A percentile compares a stretch with the other conserved stretches of the same genome.
Conservation (phyloP, 2,797 vertebrate genomes). For the Cirrhinus molitorella region DNA sequence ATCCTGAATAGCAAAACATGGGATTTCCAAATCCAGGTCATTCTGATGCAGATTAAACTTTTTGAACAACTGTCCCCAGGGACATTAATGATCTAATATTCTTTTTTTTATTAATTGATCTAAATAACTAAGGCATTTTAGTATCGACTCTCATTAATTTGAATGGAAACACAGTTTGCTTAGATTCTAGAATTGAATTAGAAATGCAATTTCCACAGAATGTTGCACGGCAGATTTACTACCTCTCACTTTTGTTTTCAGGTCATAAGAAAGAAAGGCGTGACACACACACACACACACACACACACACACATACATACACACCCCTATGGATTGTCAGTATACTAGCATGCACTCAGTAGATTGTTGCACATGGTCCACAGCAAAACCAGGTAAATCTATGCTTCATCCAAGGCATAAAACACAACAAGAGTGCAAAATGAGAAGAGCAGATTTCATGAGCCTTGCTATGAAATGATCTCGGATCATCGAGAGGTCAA, state of each 20-base stretch:
- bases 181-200: too few species aligned
- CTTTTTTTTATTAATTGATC: neutral
- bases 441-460: neutral
- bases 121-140: neutral
- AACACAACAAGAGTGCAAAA: conserved; percentile 11
- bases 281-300: conserved; percentile 3
- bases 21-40: too few species aligned
- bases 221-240: neutral
- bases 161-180: neutral
- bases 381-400: neutral
- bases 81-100: too few species aligned
- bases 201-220: conserved; percentile 13
- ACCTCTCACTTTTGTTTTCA: conserved; percentile 22
- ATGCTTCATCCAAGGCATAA: conserved; percentile 17
- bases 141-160: too few species aligned
- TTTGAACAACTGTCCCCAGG: too few species aligned
- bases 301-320: conserved; percentile 9
- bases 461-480: neutral
- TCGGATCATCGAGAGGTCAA: conserved; percentile 2
- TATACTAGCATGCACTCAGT: neutral
- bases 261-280: conserved; percentile 1
- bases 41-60: too few species aligned
- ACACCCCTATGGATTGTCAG: conserved; percentile 9
- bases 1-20: too few species aligned
- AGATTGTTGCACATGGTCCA: neutral